Percentiles rank a stretch among this genome's conserved stretches.
Evolutionary conservation across 1,140 invertebrate genomes (phyloP).

Genomic region (Bombus sylvicola): DNA sequence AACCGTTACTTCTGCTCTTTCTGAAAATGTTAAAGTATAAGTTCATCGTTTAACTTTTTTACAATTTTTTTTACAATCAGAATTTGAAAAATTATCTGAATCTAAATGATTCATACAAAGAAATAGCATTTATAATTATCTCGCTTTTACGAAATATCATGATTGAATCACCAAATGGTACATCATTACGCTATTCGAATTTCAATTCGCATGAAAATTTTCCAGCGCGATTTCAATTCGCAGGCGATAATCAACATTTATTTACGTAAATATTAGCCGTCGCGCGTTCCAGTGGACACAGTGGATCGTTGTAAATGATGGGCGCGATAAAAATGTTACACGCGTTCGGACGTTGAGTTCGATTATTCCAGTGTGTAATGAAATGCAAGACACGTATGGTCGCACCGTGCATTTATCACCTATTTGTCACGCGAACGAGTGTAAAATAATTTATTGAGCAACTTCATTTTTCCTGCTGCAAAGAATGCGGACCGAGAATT

Average conservation of each 20-base stretch:
- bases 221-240: neutral
- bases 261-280: slow-evolving; percentile 24
- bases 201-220: slow-evolving; percentile 45
- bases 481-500: neutral
- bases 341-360: neutral
- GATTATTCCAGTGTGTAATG: slow-evolving; percentile 23
- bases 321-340: slow-evolving; percentile 13
- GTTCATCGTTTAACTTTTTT: neutral
- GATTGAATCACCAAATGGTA: slow-evolving; percentile 2
- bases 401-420: slow-evolving; percentile 14
- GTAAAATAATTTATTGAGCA: slow-evolving; percentile 1
- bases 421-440: slow-evolving; percentile 1
- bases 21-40: neutral
- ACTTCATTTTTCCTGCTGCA: neutral
- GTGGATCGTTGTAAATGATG: neutral
- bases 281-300: neutral
- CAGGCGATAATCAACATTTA: slow-evolving; percentile 42
- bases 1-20: neutral
- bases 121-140: neutral
- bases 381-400: slow-evolving; percentile 19
- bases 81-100: neutral
- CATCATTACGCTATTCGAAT: neutral
- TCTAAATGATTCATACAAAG: neutral
- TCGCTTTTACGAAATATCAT: neutral
- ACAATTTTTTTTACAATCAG: neutral